Evolutionary conservation across 2,113 vertebrate species (phyloP).

Genomic region (Leptosomus discolor): DNA sequence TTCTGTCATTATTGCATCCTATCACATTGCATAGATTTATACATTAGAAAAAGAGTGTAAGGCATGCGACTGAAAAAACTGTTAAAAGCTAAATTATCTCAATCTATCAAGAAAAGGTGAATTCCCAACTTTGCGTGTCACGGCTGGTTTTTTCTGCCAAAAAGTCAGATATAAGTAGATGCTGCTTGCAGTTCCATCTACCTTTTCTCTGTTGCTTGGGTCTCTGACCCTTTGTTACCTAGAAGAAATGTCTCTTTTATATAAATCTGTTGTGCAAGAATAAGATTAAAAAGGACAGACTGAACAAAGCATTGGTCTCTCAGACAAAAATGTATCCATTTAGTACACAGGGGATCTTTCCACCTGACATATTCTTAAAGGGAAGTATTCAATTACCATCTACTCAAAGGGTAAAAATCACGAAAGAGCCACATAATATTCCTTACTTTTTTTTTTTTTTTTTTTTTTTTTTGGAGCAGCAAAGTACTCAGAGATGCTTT

Average conservation of each 20-base stretch:
- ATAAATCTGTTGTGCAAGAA: slow-evolving; percentile 57
- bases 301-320: slow-evolving; percentile 65
- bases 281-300: slow-evolving; percentile 72
- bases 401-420: slow-evolving; percentile 52
- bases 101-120: neutral
- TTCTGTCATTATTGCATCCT: slow-evolving; percentile 22
- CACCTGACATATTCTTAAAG: slow-evolving; percentile 73
- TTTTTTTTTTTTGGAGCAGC: slow-evolving; percentile 16
- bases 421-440: slow-evolving; percentile 62
- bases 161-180: neutral
- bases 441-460: neutral
- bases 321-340: slow-evolving; percentile 64
- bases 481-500: slow-evolving; percentile 53
- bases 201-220: neutral
- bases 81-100: neutral
- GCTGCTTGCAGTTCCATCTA: neutral
- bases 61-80: neutral
- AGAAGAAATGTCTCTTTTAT: slow-evolving; percentile 42
- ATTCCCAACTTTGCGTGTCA: neutral
- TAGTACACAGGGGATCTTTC: slow-evolving; percentile 72
- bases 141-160: neutral
- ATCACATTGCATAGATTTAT: slow-evolving; percentile 30
- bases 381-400: slow-evolving; percentile 74
- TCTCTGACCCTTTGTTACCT: slow-evolving; percentile 29
- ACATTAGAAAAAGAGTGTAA: neutral